Percentiles rank a stretch among this genome's conserved stretches.
These are phyloP conservation scores for Eurytoma adleriae DNA, from an alignment of 2,888 invertebrate genomes.

Conservation along the genomic window DNA sequence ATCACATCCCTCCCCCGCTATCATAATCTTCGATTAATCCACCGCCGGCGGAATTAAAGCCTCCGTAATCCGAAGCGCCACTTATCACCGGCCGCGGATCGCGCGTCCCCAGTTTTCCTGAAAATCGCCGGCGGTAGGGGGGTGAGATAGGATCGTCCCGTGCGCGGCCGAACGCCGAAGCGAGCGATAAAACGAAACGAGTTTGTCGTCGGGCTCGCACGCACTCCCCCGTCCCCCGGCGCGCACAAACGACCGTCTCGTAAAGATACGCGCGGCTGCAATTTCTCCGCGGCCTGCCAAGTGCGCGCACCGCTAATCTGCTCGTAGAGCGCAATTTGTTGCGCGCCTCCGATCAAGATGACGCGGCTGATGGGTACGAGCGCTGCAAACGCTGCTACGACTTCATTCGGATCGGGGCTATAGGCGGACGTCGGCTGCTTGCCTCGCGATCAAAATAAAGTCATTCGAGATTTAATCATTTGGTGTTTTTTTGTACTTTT, in stretches of 20 bases:
- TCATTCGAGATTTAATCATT: too few species aligned
- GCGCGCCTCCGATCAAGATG: slow-evolving; percentile 6
- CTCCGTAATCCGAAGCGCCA: not conserved
- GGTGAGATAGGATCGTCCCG: slow-evolving; percentile 31
- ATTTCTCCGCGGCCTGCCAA: slow-evolving; percentile 5
- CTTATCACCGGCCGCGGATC: not conserved
- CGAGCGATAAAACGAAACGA: slow-evolving; percentile 54
- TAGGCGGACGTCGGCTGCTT: not conserved
- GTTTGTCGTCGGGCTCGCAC: slow-evolving; percentile 55
- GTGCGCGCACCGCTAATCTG: slow-evolving; percentile 18
- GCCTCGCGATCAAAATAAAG: not conserved
- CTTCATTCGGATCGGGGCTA: not conserved
- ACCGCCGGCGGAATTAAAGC: not conserved
- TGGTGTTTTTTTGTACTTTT: too few species aligned
- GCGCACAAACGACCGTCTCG: slow-evolving; percentile 58
- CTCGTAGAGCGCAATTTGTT: slow-evolving; percentile 26
- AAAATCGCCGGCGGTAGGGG: slow-evolving; percentile 4
- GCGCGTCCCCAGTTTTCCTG: slow-evolving; percentile 8
- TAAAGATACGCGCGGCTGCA: slow-evolving; percentile 58
- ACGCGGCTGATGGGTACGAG: not conserved
- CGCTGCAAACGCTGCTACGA: not conserved
- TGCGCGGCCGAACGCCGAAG: slow-evolving; percentile 4
- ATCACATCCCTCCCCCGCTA: not conserved
- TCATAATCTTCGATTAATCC: not conserved
- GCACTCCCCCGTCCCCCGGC: slow-evolving; percentile 50